These are phyloP conservation scores for Phoeniculus purpureus DNA, from an alignment of 2,797 vertebrate genomes.

Conservation along the genomic window DNA sequence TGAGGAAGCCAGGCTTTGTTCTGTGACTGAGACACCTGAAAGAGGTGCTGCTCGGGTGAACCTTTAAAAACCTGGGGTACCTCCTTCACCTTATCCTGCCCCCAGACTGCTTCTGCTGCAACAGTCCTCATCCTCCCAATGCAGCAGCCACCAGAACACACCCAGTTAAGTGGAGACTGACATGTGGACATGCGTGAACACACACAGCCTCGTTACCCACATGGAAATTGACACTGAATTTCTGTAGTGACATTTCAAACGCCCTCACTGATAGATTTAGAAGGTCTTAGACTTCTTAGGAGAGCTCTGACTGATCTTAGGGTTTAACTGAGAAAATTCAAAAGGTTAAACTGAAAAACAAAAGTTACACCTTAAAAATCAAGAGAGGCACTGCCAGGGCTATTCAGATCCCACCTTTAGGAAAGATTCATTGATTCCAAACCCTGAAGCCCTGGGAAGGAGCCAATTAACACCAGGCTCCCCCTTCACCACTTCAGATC, in stretches of 20 bases:
- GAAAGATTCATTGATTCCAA: background rate
- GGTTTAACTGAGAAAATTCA: background rate
- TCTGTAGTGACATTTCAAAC: background rate
- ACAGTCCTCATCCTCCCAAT: background rate
- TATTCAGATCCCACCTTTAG: background rate
- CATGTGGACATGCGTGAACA: fast-evolving
- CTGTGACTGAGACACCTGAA: background rate
- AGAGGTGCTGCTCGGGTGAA: background rate
- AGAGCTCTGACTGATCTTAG: background rate
- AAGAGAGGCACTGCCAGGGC: background rate
- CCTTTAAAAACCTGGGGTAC: background rate
- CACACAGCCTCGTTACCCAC: background rate
- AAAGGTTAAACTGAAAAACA: background rate
- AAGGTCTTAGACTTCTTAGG: background rate
- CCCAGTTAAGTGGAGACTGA: background rate
- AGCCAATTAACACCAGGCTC: background rate
- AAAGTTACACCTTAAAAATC: background rate
- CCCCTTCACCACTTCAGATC: background rate
- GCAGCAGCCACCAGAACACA: background rate
- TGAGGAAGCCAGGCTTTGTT: background rate
- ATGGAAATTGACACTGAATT: background rate
- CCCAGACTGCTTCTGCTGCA: background rate
- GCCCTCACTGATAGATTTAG: background rate
- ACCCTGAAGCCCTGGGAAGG: background rate
- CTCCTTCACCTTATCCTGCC: background rate